phyloP scores from a whole-genome alignment of 2,113 vertebrate genomes.

The Lepisosteus osseus region DNA sequence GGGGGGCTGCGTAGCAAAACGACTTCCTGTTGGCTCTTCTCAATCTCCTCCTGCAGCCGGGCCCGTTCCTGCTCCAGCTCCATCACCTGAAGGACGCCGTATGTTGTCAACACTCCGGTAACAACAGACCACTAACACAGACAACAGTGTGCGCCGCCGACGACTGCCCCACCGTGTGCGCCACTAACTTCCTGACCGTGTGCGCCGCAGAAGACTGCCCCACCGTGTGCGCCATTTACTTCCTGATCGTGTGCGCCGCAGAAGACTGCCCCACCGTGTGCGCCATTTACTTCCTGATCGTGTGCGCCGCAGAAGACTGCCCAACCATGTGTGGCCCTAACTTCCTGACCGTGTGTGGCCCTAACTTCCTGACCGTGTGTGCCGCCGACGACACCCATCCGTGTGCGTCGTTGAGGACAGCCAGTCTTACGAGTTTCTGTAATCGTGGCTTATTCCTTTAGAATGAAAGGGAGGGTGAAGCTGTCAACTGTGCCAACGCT shows the following conservation, averaged over 20 bases:
- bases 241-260: no score
- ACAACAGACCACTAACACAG: neutral
- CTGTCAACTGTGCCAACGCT: no score
- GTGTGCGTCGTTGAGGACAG: no score
- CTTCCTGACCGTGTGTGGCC: neutral
- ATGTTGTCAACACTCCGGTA: neutral
- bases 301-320: neutral
- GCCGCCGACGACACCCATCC: no score
- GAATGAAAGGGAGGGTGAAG: no score
- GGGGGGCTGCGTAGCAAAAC: slow-evolving; percentile 39
- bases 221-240: neutral
- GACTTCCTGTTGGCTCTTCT: slow-evolving; percentile 51
- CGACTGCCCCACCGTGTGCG: no score
- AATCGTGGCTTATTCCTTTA: no score
- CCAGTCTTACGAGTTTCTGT: no score
- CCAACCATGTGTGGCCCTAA: neutral
- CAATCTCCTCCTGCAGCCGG: slow-evolving; percentile 50
- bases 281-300: no score
- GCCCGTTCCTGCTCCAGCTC: slow-evolving; percentile 47
- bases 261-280: no score
- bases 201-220: neutral
- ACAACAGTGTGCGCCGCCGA: no score
- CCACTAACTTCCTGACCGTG: neutral
- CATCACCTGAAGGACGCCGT: slow-evolving; percentile 33
- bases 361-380: no score